These are phyloP conservation scores for Drosophila tropicalis DNA, from an alignment of 1,140 invertebrate species.

Conservation along the genomic window DNA sequence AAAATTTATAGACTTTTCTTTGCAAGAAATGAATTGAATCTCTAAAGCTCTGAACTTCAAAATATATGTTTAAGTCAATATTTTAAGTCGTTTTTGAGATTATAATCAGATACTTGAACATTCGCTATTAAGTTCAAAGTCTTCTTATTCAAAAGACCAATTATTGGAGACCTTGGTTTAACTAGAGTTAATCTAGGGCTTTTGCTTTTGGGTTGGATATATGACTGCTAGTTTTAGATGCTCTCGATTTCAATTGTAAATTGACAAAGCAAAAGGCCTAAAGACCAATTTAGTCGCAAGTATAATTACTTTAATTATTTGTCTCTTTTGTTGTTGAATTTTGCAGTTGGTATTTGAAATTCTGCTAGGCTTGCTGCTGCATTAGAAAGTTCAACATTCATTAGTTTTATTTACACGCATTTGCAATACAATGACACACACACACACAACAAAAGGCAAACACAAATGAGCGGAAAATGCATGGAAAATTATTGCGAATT, in stretches of 20 bases:
- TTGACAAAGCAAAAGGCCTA: not conserved
- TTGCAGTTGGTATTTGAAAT: not conserved
- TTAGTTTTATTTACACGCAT: slow-evolving; percentile 70
- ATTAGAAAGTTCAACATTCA: slow-evolving; percentile 65
- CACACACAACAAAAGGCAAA: slow-evolving; percentile 32
- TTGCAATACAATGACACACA: slow-evolving; percentile 12
- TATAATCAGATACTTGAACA: too few relatives aligned
- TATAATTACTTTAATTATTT: slow-evolving; percentile 13
- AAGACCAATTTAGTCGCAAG: not conserved
- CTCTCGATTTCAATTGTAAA: not conserved
- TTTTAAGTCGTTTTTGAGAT: too few relatives aligned
- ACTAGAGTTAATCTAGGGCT: not conserved
- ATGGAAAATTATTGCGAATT: slow-evolving; percentile 62
- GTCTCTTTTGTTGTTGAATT: slow-evolving; percentile 4
- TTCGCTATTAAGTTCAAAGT: too few relatives aligned
- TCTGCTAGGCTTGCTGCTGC: slow-evolving; percentile 27
- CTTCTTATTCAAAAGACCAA: too few relatives aligned
- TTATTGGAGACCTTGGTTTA: too few relatives aligned
- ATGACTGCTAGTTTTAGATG: too few relatives aligned
- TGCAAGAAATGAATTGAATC: too few relatives aligned
- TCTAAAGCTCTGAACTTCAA: too few relatives aligned
- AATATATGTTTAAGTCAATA: too few relatives aligned
- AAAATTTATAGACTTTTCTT: too few relatives aligned
- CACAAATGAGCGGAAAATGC: slow-evolving; percentile 47
- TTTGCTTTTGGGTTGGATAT: not conserved